Base-by-base conservation (phyloP, 1,140 invertebrate species). In the Heliconius hewitsoni region DNA sequence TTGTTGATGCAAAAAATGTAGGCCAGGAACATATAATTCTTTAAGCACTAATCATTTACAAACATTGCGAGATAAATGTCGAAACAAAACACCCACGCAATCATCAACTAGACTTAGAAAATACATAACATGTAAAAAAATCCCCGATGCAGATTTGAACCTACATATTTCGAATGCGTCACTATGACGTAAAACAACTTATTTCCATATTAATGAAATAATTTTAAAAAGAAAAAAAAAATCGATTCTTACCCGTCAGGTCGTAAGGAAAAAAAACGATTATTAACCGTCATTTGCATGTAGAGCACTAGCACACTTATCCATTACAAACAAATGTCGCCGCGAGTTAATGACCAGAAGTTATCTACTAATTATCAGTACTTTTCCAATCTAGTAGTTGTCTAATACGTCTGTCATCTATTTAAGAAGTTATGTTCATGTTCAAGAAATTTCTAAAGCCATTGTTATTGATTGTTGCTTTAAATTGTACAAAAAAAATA, bases 321-420 rank as follows among this genome's bases (percentile, higher is more conserved):
- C 23, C 27, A 30, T 66, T 66, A 27, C 60, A 66, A 66, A 66
- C 27, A 11, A 66, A 66, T 66, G 60, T 66, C 60, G 60, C 60
- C 60, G 60, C 60, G 60, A 66, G 60, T 66, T 66, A 66, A 66
- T 66, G 60, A 30, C 60, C 60, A 66, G 11, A 8, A 66, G 60
- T 66, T 66, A 66, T 23, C 60, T 30, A 66, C 23, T 66, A 27
- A 66, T 30, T 23, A 66, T 66, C 30, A 30, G 60, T 66, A 66
- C 60, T 30, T 66, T 66, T 66, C 60, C 60, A 16, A 66, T 66
- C 27, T 66, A 46, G 27, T 57, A 11, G 2, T 30, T 66, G 60
- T 27, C n/a, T 57, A 57, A 57, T 57, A 57, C 55, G 55, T 57
- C n/a, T 57, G 55, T 66, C 23, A 66, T 8, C 60, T 66, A 66